These are phyloP conservation scores for Octonoba sinensis DNA, from an alignment of 2,888 invertebrate species.

Conservation along the genomic window DNA sequence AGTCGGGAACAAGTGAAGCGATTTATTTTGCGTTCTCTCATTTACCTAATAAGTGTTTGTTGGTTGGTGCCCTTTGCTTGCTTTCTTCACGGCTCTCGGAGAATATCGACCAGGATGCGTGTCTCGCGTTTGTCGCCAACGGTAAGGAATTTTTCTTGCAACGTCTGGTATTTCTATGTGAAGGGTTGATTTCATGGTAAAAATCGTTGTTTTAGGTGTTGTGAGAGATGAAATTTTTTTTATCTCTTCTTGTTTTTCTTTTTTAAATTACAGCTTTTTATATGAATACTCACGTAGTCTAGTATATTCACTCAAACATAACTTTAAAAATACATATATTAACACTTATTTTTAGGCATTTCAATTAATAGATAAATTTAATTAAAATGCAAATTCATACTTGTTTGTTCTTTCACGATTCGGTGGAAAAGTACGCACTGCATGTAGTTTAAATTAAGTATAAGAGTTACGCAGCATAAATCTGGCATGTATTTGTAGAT, in stretches of 20 bases:
- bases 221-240: background rate
- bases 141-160: background rate
- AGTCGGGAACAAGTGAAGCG: conserved; percentile 48
- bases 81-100: background rate
- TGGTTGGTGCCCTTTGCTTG: background rate
- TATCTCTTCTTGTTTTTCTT: background rate
- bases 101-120: conserved; percentile 5
- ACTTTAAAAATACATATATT: too few relatives aligned
- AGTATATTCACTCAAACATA: background rate
- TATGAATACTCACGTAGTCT: background rate
- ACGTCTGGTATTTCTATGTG: too few relatives aligned
- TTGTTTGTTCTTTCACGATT: too few relatives aligned
- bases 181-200: background rate
- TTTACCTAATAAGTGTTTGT: conserved; percentile 14
- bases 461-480: too few relatives aligned
- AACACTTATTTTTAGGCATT: too few relatives aligned
- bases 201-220: background rate
- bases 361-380: too few relatives aligned
- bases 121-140: background rate
- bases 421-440: too few relatives aligned
- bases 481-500: too few relatives aligned
- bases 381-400: too few relatives aligned
- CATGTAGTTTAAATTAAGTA: too few relatives aligned
- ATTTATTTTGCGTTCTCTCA: conserved; percentile 36
- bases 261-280: background rate